phyloP scores from a whole-genome alignment of 2,797 vertebrate species.

The Sebastes aleutianus region DNA sequence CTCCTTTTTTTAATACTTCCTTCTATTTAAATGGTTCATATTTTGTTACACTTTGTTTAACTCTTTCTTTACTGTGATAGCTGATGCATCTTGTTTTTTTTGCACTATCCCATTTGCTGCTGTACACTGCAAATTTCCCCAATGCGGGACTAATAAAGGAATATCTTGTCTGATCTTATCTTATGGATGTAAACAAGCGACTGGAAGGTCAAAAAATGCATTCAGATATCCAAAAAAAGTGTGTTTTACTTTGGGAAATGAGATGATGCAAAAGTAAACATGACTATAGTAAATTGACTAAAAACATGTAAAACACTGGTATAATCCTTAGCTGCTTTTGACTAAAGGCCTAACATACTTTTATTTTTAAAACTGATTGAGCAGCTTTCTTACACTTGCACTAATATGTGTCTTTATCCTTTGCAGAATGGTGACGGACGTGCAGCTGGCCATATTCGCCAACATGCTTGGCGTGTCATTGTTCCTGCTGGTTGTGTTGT shows the following conservation, averaged over 20 bases:
- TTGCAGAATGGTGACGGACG: conserved; percentile 95
- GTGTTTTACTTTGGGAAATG: background rate
- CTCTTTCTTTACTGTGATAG: too few relatives aligned
- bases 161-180: too few relatives aligned
- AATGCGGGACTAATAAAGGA: too few relatives aligned
- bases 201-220: background rate
- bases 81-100: too few relatives aligned
- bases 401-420: background rate
- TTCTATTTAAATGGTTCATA: too few relatives aligned
- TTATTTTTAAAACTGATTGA: background rate
- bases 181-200: background rate
- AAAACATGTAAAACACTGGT: background rate
- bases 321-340: background rate
- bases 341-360: background rate
- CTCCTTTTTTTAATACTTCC: too few relatives aligned
- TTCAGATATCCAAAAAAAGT: background rate
- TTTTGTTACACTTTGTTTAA: too few relatives aligned
- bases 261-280: background rate
- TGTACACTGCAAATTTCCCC: too few relatives aligned
- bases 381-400: too few relatives aligned
- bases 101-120: too few relatives aligned
- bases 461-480: conserved; percentile 98
- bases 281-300: background rate
- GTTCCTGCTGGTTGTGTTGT: conserved; percentile 94
- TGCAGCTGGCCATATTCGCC: conserved; percentile 97